phyloP scores from a whole-genome alignment of 2,113 vertebrate genomes.

The Herpailurus yagouaroundi region DNA sequence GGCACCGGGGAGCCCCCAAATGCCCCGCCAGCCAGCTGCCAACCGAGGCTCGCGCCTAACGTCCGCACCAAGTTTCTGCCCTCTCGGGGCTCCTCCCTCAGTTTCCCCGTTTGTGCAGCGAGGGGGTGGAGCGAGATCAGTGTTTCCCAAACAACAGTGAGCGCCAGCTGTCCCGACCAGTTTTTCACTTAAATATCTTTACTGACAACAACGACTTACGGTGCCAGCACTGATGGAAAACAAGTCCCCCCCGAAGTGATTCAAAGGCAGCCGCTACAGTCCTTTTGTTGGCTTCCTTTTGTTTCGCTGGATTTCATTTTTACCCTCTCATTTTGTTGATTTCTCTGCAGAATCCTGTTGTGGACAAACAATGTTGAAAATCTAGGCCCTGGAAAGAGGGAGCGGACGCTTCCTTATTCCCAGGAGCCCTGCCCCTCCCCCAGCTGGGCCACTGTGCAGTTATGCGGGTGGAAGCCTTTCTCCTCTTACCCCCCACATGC shows the following conservation, averaged over 20 bases:
- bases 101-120: background rate
- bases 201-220: background rate
- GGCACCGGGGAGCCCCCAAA: rapidly evolving
- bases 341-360: background rate
- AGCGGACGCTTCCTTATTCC: background rate
- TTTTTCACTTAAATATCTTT: background rate
- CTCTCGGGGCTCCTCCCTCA: background rate
- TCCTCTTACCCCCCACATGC: too few relatives aligned
- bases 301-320: background rate
- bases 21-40: background rate
- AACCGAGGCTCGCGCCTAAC: rapidly evolving
- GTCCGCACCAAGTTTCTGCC: background rate
- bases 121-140: background rate
- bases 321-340: background rate
- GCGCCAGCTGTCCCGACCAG: background rate
- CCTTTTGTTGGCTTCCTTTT: background rate
- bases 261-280: background rate
- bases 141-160: too few relatives aligned
- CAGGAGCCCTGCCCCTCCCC: background rate
- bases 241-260: background rate
- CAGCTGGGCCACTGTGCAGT: rapidly evolving
- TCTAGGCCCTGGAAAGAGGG: background rate
- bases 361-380: background rate
- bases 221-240: background rate
- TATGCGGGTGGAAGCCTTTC: background rate